A percentile compares a stretch with the other conserved stretches of the same genome.
Conservation (phyloP, 2,113 vertebrate genomes). For the Carassius gibelio region DNA sequence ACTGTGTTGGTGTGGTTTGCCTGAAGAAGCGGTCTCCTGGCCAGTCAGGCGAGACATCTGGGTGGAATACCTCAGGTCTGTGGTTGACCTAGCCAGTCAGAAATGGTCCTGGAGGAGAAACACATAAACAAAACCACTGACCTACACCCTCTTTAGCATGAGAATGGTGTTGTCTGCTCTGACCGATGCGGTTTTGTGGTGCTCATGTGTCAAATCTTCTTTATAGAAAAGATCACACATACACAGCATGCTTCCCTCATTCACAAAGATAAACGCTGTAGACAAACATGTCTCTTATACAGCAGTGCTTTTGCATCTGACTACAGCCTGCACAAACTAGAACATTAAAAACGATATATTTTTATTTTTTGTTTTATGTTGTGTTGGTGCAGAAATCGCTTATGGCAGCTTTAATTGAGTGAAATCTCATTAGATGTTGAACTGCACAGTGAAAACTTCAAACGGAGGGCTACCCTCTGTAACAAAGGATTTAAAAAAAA, state of each 20-base stretch:
- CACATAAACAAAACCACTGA: slow-evolving; percentile 26
- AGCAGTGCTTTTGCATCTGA: not conserved
- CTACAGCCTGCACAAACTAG: not conserved
- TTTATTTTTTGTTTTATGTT: not conserved
- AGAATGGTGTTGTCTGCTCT: not conserved
- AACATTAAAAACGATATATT: not conserved
- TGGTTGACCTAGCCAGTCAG: slow-evolving; percentile 23
- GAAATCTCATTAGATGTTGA: slow-evolving; percentile 2
- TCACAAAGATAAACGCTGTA: not conserved
- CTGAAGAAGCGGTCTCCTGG: slow-evolving; percentile 37
- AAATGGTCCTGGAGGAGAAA: not conserved
- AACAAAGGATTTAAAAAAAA: too few species aligned
- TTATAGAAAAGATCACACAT: not conserved
- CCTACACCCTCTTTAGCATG: slow-evolving; percentile 29
- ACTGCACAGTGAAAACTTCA: too few species aligned
- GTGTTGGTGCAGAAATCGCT: not conserved
- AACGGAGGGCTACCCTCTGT: too few species aligned
- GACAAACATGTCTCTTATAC: not conserved
- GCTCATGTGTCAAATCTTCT: slow-evolving; percentile 25
- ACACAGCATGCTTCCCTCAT: not conserved
- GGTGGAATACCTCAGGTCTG: slow-evolving; percentile 33
- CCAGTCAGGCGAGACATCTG: slow-evolving; percentile 30
- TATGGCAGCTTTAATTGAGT: not conserved
- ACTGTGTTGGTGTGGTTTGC: slow-evolving; percentile 6
- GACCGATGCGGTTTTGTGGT: slow-evolving; percentile 5